These are phyloP conservation scores for Mirza zaza DNA, from an alignment of 2,113 vertebrate species.

Conservation along the genomic window DNA sequence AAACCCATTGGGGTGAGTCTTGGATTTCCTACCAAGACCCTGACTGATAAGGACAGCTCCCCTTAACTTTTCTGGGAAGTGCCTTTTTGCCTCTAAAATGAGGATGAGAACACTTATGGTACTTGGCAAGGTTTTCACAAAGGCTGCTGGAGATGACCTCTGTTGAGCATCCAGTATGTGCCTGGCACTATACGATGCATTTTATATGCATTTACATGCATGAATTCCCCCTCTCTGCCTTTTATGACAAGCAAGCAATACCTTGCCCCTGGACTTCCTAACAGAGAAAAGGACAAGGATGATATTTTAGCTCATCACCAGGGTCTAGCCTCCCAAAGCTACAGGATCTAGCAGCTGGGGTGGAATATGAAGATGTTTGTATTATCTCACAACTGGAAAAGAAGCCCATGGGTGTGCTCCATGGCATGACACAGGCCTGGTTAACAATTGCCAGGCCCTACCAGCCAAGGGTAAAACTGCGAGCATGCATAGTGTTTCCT, in stretches of 20 bases:
- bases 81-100: neutral
- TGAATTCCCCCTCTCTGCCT: neutral
- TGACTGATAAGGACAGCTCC: neutral
- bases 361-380: neutral
- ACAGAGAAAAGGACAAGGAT: neutral
- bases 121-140: neutral
- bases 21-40: neutral
- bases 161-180: accelerated
- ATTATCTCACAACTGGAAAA: neutral
- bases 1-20: neutral
- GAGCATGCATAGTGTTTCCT: neutral
- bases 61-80: neutral
- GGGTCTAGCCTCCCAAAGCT: neutral
- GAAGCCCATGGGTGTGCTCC: neutral
- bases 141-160: neutral
- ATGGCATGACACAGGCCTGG: neutral
- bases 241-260: neutral
- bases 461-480: neutral
- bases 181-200: neutral
- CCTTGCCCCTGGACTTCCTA: neutral
- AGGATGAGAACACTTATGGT: neutral
- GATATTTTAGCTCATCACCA: neutral
- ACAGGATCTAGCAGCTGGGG: neutral
- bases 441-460: neutral
- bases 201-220: too few relatives aligned